phyloP scores from a whole-genome alignment of 2,113 vertebrate genomes.

The Salvelinus sp. region DNA sequence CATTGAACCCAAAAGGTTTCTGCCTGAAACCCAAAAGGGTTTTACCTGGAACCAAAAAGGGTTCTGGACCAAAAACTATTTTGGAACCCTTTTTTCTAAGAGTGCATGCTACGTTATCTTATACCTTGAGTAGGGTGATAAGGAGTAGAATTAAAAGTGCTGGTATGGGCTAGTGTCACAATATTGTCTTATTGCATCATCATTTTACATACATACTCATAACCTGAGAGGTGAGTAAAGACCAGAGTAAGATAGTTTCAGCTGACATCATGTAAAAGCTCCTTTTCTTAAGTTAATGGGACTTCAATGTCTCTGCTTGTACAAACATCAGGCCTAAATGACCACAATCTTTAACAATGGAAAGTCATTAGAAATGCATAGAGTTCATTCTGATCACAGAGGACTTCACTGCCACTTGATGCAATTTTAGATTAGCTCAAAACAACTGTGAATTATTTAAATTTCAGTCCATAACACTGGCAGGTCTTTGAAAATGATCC shows the following conservation, averaged over 20 bases:
- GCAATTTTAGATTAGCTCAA: conserved; percentile 37
- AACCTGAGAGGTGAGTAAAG: neutral
- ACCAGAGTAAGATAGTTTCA: neutral
- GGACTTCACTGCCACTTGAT: conserved; percentile 19
- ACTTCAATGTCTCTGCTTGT: neutral
- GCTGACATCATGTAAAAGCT: neutral
- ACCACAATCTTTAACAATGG: conserved; percentile 14
- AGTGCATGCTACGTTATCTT: neutral
- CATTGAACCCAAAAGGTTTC: too few species aligned
- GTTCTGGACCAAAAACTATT: too few species aligned
- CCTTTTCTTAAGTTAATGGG: neutral
- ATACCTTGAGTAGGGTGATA: too few species aligned
- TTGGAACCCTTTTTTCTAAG: too few species aligned
- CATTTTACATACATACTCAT: neutral
- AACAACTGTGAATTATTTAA: conserved; percentile 31
- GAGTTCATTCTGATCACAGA: conserved; percentile 23
- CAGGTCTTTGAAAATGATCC: neutral
- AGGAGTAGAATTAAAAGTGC: too few species aligned
- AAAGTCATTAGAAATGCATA: conserved; percentile 42
- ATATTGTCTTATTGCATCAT: too few species aligned
- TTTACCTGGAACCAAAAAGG: too few species aligned
- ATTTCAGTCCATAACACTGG: conserved; percentile 11
- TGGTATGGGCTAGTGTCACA: too few species aligned
- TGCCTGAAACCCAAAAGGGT: too few species aligned
- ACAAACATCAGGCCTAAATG: conserved; percentile 6